A percentile compares a stretch with the other conserved stretches of the same genome.
These are phyloP conservation scores for Eubasilissa regina DNA, from an alignment of 1,140 invertebrate genomes.

Conservation along the genomic window DNA sequence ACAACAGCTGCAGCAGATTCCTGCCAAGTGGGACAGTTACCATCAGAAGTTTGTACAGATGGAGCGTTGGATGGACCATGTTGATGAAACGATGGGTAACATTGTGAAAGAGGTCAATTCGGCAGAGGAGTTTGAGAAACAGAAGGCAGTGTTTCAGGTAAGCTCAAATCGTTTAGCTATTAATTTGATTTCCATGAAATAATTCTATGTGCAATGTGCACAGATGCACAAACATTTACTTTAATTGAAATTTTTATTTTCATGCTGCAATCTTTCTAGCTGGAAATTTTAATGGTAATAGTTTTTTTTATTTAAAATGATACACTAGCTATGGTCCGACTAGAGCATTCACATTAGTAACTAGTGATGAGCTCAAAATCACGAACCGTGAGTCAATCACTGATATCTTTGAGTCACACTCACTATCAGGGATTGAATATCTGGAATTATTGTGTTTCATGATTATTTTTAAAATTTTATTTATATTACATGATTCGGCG, in stretches of 20 bases:
- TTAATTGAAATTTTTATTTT: constrained; percentile 46
- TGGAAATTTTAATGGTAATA: constrained; percentile 75
- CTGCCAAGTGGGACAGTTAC: constrained; percentile 92
- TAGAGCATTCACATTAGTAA: too few relatives aligned
- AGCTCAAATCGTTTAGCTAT: neutral
- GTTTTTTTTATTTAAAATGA: constrained; percentile 15
- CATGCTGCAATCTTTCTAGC: constrained; percentile 64
- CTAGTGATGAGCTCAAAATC: too few relatives aligned
- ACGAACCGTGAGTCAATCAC: too few relatives aligned
- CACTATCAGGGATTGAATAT: too few relatives aligned
- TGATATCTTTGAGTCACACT: too few relatives aligned
- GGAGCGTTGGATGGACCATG: constrained; percentile 91
- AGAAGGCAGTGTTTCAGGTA: constrained; percentile 92
- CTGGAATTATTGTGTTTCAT: too few relatives aligned
- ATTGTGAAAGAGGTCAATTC: constrained; percentile 88
- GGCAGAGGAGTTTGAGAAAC: constrained; percentile 90
- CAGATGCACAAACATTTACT: neutral
- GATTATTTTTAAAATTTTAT: too few relatives aligned
- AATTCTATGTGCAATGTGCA: constrained; percentile 1
- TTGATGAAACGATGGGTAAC: constrained; percentile 86
- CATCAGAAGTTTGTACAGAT: constrained; percentile 87
- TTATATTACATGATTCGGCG: too few relatives aligned
- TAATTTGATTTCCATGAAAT: neutral
- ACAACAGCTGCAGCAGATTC: constrained; percentile 87
- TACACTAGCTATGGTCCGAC: too few relatives aligned